Evolutionary conservation across 2,797 vertebrate species (phyloP).

Genomic region (Cynodonichthys magdalenae): DNA sequence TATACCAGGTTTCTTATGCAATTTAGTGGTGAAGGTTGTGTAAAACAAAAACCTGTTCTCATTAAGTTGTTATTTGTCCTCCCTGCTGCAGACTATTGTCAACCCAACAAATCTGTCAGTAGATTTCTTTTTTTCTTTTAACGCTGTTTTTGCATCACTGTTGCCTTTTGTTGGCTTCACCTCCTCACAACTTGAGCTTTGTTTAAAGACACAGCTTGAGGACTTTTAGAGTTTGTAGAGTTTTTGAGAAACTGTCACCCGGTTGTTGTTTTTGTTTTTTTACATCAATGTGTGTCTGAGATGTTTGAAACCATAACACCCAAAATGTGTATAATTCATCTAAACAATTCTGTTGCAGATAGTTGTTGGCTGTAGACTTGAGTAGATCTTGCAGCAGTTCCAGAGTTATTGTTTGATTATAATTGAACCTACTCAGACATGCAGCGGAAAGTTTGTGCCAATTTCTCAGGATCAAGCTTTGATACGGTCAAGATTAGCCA

Average conservation of each 20-base stretch:
- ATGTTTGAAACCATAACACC: slow-evolving; percentile 38
- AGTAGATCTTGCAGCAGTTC: slow-evolving; percentile 45
- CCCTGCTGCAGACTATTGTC: slow-evolving; percentile 46
- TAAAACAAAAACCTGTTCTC: slow-evolving; percentile 69
- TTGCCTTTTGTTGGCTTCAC: slow-evolving; percentile 72
- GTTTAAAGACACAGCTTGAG: slow-evolving; percentile 29
- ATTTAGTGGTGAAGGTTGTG: slow-evolving; percentile 81
- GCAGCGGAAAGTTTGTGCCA: slow-evolving; percentile 49
- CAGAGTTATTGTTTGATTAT: slow-evolving; percentile 37
- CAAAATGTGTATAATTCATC: slow-evolving; percentile 47
- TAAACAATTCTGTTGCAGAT: slow-evolving; percentile 40
- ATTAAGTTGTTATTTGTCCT: slow-evolving; percentile 62
- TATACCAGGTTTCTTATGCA: slow-evolving; percentile 87
- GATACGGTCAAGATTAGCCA: slow-evolving; percentile 21
- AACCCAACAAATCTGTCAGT: slow-evolving; percentile 49
- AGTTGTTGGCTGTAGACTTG: slow-evolving; percentile 35
- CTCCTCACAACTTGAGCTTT: slow-evolving; percentile 45
- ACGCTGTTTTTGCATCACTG: slow-evolving; percentile 62
- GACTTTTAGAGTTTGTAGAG: slow-evolving; percentile 24
- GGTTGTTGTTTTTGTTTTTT: slow-evolving; percentile 27
- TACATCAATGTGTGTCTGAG: slow-evolving; percentile 2
- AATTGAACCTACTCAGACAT: slow-evolving; percentile 16
- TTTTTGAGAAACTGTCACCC: slow-evolving; percentile 44
- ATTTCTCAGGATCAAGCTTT: slow-evolving; percentile 55
- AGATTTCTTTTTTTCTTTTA: slow-evolving; percentile 44